Base-by-base conservation (phyloP, 2,888 invertebrate species). In the Zootermopsis nevadensis region DNA sequence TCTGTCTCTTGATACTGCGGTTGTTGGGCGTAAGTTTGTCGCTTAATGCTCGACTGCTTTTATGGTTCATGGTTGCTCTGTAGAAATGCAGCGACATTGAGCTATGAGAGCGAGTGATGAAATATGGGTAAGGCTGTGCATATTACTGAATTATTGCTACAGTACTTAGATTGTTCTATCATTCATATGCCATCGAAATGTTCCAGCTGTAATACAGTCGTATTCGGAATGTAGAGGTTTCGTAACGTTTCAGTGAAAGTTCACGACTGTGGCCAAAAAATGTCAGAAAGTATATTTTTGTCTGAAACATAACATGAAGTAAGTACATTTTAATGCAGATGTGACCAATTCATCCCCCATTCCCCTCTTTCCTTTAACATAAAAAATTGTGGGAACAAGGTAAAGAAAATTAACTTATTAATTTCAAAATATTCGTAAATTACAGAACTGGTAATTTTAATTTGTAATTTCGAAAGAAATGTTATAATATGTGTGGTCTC, bases 101-200 rank as follows among this genome's bases (percentile, higher is more conserved):
- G 48, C 48, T 12, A 12, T 48, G 48, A 15, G 15, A 48, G 15
- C 15, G 8, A 8, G 27, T 15, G n/a, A n/a, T 27, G 60, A 60
- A n/a, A n/a, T 60, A n/a, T 60, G n/a, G 33, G 22, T 69, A 33
- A 12, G 69, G 69, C 69, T 33, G 69, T 69, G 69, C 69, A 69
- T 69, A 33, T 33, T 15, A 69, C 69, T 33, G 69, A 69, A 69
- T 69, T 69, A 69, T 33, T 69, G 33, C 69, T 33, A 15, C 69
- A 69, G 31, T 69, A 69, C 33, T 69, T 3, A 33, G 4, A 8
- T 33, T 31, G 15, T 33, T 19, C 2, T 31, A 24, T 33, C 10
- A 69, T 10, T 33, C 33, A 69, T 60, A 27, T 8, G 10, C 3
- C 6, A 53, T 53, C 15, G 60, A 60, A 27, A 60, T 0, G 15